phyloP scores from a whole-genome alignment of 2,113 vertebrate genomes.

The Mola mola region DNA sequence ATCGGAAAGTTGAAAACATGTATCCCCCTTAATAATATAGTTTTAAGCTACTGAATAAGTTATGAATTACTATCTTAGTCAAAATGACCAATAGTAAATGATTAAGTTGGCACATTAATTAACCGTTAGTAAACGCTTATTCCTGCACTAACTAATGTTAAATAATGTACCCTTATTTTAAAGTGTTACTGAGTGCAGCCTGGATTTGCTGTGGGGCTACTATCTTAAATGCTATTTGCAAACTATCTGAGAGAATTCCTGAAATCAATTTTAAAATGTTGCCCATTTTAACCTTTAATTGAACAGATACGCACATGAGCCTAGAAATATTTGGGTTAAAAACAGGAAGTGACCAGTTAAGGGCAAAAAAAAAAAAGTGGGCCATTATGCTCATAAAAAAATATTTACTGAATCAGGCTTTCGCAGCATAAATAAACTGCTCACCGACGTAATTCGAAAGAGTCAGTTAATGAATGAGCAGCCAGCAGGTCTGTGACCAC shows the following conservation, averaged over 20 bases:
- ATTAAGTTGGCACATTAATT: too few species aligned
- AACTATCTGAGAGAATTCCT: conserved; percentile 1
- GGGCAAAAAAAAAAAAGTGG: background rate
- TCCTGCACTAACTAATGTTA: too few species aligned
- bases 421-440: background rate
- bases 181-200: background rate
- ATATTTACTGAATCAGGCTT: conserved; percentile 14
- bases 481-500: conserved; percentile 26
- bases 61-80: too few species aligned
- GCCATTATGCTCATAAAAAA: background rate
- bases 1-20: too few species aligned
- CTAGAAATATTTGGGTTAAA: background rate
- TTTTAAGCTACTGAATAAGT: too few species aligned
- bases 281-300: background rate
- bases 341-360: background rate
- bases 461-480: conserved; percentile 32
- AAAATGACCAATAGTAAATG: too few species aligned
- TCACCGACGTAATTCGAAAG: conserved; percentile 35
- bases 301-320: background rate
- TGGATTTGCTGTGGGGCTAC: background rate
- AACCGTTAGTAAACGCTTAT: too few species aligned
- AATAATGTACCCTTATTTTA: background rate
- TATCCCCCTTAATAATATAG: too few species aligned
- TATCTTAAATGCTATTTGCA: background rate
- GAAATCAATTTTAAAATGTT: background rate